Evolutionary conservation across 2,888 invertebrate genomes (phyloP).

Genomic region (Tetropium fuscum): DNA sequence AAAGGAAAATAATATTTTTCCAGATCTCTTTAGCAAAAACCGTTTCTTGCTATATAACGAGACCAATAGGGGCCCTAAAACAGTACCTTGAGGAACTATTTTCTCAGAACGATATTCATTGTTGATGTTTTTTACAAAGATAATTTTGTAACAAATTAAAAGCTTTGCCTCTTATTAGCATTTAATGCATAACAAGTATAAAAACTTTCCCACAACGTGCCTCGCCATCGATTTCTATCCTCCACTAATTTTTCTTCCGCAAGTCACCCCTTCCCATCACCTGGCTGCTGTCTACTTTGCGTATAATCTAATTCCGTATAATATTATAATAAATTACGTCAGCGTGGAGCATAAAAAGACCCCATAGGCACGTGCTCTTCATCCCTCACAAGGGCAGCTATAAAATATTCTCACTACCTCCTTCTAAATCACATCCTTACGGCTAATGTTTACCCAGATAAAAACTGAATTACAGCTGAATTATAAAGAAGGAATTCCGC

Average conservation of each 20-base stretch:
- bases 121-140: too few species aligned
- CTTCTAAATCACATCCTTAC: slow-evolving; percentile 40
- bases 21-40: too few species aligned
- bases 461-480: slow-evolving; percentile 40
- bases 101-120: too few species aligned
- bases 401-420: slow-evolving; percentile 27
- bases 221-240: background rate
- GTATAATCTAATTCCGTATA: slow-evolving; percentile 47
- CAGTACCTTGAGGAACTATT: too few species aligned
- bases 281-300: slow-evolving; percentile 39
- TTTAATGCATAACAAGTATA: too few species aligned
- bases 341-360: slow-evolving; percentile 35
- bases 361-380: slow-evolving; percentile 43
- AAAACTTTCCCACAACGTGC: too few species aligned
- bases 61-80: too few species aligned
- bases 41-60: too few species aligned
- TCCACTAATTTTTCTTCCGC: slow-evolving; percentile 8
- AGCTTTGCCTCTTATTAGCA: too few species aligned
- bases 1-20: too few species aligned
- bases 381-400: slow-evolving; percentile 38
- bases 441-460: slow-evolving; percentile 42
- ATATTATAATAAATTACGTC: slow-evolving; percentile 50
- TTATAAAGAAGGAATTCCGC: slow-evolving; percentile 21
- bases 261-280: slow-evolving; percentile 34
- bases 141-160: too few species aligned